A percentile compares a stretch with the other conserved stretches of the same genome.
phyloP scores from a whole-genome alignment of 2,888 invertebrate genomes.

The Apotomis capreana region DNA sequence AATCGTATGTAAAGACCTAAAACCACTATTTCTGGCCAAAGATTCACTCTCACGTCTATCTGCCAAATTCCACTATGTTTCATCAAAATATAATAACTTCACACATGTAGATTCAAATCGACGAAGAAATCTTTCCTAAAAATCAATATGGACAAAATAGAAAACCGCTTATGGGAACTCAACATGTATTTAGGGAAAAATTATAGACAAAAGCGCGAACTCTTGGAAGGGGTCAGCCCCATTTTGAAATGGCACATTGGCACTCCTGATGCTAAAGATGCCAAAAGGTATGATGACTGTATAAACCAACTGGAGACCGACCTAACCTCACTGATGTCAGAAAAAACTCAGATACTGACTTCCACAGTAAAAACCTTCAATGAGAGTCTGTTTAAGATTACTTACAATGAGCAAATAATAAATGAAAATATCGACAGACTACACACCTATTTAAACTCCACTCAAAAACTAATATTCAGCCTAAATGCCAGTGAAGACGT shows the following conservation, averaged over 20 bases:
- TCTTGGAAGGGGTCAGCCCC: slow-evolving; percentile 49
- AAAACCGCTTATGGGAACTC: slow-evolving; percentile 7
- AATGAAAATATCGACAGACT: slow-evolving; percentile 48
- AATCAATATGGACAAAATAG: too few relatives aligned
- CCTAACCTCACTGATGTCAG: slow-evolving; percentile 41
- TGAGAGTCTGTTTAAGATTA: slow-evolving; percentile 49
- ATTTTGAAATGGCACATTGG: slow-evolving; percentile 51
- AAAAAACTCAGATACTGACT: slow-evolving; percentile 50
- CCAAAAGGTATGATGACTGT: slow-evolving; percentile 49
- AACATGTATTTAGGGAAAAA: slow-evolving; percentile 45
- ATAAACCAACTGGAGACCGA: slow-evolving; percentile 49
- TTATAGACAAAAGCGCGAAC: slow-evolving; percentile 42
- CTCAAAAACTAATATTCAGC: slow-evolving; percentile 41
- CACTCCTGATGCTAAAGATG: slow-evolving; percentile 52
- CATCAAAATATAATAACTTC: slow-evolving; percentile 38
- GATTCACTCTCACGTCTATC: slow-evolving; percentile 43
- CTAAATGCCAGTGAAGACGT: slow-evolving; percentile 47
- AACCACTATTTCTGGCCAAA: slow-evolving; percentile 47
- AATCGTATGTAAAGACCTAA: slow-evolving; percentile 45
- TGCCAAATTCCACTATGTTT: slow-evolving; percentile 40
- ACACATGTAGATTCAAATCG: slow-evolving; percentile 32
- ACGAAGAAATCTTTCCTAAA: slow-evolving; percentile 43
- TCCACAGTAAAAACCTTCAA: slow-evolving; percentile 49
- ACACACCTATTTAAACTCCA: slow-evolving; percentile 11
- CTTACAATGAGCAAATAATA: slow-evolving; percentile 46